Percentiles rank a stretch among this genome's conserved stretches.
Conservation (phyloP, 2,113 vertebrate species). For the Microtus ochrogaster region DNA sequence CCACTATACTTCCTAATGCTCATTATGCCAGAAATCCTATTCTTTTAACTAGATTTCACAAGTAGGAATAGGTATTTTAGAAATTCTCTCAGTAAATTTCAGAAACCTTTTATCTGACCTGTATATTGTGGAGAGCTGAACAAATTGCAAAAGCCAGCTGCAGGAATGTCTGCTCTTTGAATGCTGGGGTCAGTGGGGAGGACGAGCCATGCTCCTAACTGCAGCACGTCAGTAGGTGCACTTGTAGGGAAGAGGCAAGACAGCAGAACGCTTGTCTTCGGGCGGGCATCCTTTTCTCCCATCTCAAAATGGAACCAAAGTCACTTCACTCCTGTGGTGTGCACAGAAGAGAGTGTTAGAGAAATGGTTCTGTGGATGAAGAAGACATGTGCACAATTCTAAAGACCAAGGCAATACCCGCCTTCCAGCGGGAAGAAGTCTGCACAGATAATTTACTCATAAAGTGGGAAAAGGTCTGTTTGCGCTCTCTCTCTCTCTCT, state of each 20-base stretch:
- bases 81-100: neutral
- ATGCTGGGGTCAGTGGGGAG: neutral
- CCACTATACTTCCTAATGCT: neutral
- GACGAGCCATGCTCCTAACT: neutral
- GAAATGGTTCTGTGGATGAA: neutral
- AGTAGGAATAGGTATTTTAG: neutral
- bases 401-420: neutral
- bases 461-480: neutral
- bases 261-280: neutral
- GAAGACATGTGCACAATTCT: neutral
- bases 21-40: neutral
- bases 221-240: neutral
- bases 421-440: neutral
- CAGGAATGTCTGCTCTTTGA: neutral
- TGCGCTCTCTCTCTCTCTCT: neutral
- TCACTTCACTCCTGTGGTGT: neutral
- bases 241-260: neutral
- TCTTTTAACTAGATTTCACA: slow-evolving; percentile 1
- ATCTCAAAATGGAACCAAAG: neutral
- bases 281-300: neutral
- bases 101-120: neutral
- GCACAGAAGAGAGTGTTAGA: neutral
- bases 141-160: neutral
- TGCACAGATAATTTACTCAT: neutral
- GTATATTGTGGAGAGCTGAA: neutral